These are phyloP conservation scores for Chaetogeoica ovagalla DNA, from an alignment of 2,888 invertebrate species.

Conservation along the genomic window DNA sequence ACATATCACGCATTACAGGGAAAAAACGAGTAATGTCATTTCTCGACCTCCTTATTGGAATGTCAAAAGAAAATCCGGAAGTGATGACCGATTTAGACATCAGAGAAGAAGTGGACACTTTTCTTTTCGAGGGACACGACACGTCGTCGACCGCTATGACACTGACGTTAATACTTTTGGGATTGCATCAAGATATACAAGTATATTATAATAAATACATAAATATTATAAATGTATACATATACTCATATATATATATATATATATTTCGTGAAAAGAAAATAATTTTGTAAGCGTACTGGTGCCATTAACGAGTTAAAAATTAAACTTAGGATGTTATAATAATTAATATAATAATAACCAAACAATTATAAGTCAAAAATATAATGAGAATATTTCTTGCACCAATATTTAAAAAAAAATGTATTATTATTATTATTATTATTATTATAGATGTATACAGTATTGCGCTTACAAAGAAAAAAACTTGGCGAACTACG, in stretches of 20 bases:
- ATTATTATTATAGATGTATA: too few species aligned
- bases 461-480: too few species aligned
- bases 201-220: conserved; percentile 25
- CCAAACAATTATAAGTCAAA: too few species aligned
- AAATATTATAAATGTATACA: conserved; percentile 55
- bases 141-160: conserved; percentile 63
- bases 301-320: too few species aligned
- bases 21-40: conserved; percentile 53
- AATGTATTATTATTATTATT: too few species aligned
- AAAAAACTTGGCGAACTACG: too few species aligned
- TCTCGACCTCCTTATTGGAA: conserved; percentile 55
- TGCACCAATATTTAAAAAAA: too few species aligned
- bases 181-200: conserved; percentile 61
- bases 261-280: too few species aligned
- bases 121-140: conserved; percentile 62
- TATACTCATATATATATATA: conserved; percentile 57
- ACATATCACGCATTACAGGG: conserved; percentile 5
- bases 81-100: conserved; percentile 55
- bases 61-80: conserved; percentile 54
- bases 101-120: conserved; percentile 57
- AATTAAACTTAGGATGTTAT: too few species aligned
- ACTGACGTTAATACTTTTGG: conserved; percentile 63
- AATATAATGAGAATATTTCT: too few species aligned
- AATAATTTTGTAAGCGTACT: too few species aligned
- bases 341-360: too few species aligned